Evolutionary conservation across 2,113 vertebrate genomes (phyloP).

Genomic region (Ursus arctos): DNA sequence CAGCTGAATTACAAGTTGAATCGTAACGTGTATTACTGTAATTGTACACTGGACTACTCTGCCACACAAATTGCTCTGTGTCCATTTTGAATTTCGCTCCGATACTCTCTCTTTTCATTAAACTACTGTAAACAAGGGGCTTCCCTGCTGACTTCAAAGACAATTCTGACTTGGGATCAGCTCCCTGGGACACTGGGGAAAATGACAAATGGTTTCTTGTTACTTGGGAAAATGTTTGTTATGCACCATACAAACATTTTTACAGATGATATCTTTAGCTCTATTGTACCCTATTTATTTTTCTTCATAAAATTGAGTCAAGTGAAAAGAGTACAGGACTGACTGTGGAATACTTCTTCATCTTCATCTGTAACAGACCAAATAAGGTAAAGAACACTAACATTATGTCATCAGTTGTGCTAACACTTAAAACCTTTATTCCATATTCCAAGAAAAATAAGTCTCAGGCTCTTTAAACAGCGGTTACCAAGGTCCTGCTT

Average conservation of each 20-base stretch:
- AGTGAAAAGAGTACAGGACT: conserved; percentile 56
- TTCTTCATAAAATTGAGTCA: conserved; percentile 70
- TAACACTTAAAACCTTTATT: conserved; percentile 69
- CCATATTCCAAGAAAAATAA: conserved; percentile 74
- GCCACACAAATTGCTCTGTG: not conserved
- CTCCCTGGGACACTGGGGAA: conserved; percentile 52
- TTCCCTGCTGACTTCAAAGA: conserved; percentile 79
- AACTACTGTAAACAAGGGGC: conserved; percentile 47
- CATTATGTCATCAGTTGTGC: conserved; percentile 49
- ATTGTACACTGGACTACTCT: not conserved
- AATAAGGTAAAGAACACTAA: conserved; percentile 46
- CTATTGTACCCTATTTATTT: conserved; percentile 68
- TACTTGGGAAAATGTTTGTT: conserved; percentile 74
- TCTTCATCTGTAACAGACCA: conserved; percentile 37
- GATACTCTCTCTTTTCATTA: conserved; percentile 55
- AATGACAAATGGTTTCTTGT: conserved; percentile 72
- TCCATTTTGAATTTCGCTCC: conserved; percentile 32
- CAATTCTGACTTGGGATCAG: conserved; percentile 45
- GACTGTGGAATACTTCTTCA: not conserved
- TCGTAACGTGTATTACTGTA: not conserved
- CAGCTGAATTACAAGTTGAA: not conserved
- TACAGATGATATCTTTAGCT: conserved; percentile 75
- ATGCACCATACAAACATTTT: conserved; percentile 77
- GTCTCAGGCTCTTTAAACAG: not conserved
- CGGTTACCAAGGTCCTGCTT: not conserved